Conservation (phyloP, 2,113 vertebrate species). For the Todiramphus saurophagus region DNA sequence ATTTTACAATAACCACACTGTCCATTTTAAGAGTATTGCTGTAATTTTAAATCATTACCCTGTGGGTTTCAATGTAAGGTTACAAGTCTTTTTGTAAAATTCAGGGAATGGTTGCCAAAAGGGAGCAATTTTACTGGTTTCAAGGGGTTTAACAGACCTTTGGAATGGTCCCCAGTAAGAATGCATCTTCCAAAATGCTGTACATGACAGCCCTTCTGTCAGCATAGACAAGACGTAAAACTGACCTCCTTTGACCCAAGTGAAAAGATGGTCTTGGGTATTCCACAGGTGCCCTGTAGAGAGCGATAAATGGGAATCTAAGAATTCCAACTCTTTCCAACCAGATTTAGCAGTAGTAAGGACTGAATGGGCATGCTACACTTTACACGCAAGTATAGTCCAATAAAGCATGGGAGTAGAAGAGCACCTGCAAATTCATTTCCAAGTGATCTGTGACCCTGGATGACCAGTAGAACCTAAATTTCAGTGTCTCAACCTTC, state of each 20-base stretch:
- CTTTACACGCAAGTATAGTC: not conserved
- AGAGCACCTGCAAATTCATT: not conserved
- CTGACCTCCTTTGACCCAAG: not conserved
- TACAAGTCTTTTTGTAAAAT: not conserved
- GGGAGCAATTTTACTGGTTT: not conserved
- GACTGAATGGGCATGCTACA: not conserved
- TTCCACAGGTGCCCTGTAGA: not conserved
- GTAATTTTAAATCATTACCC: not conserved
- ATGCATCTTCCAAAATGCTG: not conserved
- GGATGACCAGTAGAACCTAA: not conserved
- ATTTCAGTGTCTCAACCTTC: not conserved
- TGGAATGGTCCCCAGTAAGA: not conserved
- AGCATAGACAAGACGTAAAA: not conserved
- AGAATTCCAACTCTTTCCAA: not conserved
- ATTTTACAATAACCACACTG: not conserved
- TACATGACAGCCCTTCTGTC: not conserved
- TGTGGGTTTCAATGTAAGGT: not conserved
- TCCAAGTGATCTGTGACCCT: not conserved
- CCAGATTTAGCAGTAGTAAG: not conserved
- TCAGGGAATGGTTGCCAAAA: not conserved
- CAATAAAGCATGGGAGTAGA: not conserved
- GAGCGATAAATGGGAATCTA: not conserved
- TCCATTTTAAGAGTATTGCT: not conserved
- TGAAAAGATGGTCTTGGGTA: not conserved
- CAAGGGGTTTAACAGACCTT: not conserved